Base-by-base conservation (phyloP, 2,113 vertebrate genomes). In the Junco hyemalis region DNA sequence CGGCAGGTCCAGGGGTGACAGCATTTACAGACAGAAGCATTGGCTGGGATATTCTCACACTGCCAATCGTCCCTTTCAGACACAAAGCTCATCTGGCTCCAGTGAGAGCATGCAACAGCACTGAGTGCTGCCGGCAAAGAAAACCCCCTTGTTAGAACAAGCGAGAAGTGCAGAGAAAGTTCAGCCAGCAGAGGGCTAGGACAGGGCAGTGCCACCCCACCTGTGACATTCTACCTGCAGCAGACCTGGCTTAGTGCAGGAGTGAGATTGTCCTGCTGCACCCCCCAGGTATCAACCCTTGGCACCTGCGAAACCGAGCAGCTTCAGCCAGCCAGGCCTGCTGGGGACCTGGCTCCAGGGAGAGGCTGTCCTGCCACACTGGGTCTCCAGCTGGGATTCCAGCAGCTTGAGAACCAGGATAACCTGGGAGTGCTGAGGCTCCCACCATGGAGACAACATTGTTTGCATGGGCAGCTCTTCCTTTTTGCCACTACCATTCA, bases 1-100 rank as follows among this genome's bases (percentile, higher is more conserved):
- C 13, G 8, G 60, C 45, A 5, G 0, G 1, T 5, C 9, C 78
- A 11, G 54, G 33, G 38, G 16, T 14, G 61, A 40, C 74, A 60
- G 64, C 12, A 14, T 3, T 0, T 3, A 9, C 3, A 21, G 38
- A 16, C 36, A 45, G n/a, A 16, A 28, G 1, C 33, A 1, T 1
- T 4, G 72, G 44, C 44, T 1, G 9, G 42, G 50, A 48, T 38
- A 36, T 18, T 31, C 38, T 84, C 17, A 0, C 10, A 21, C 36
- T 63, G 20, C 48, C 31, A 6, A 35, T 4, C 22, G 36, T 50
- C 9, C n/a, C 0, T 21, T n/a, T 14, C 64, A 76, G 82, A 66
- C 35, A 26, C 9, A 60, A 66, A 29, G 60, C 44, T 56, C 9
- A 2, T 13, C 71, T 83, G 72, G 76, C 65, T 44, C 77, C 73